Evolutionary conservation across 2,113 vertebrate species (phyloP).

Genomic region (Mixornis gularis): DNA sequence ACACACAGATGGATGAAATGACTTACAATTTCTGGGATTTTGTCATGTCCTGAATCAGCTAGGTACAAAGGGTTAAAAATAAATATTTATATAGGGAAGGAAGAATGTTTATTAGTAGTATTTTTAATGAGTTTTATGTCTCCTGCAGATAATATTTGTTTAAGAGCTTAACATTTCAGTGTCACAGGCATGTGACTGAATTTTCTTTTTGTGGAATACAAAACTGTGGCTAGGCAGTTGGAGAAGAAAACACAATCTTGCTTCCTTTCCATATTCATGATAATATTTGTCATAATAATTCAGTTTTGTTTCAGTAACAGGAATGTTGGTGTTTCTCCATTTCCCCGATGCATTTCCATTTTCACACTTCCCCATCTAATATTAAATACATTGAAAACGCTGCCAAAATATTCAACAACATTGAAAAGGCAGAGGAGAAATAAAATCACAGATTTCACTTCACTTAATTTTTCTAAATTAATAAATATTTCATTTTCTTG

Average conservation of each 20-base stretch:
- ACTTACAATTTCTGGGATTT: not conserved
- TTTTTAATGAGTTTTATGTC: not conserved
- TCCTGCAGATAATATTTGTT: not conserved
- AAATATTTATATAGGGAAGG: not conserved
- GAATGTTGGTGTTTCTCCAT: slow-evolving; percentile 22
- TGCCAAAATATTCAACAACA: slow-evolving; percentile 21
- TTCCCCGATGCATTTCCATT: slow-evolving; percentile 32
- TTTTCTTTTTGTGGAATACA: not conserved
- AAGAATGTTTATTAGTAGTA: not conserved
- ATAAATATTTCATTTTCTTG: slow-evolving; percentile 3
- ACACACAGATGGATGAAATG: not conserved
- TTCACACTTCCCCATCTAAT: slow-evolving; percentile 36
- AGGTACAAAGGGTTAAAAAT: not conserved
- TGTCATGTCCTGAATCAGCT: not conserved
- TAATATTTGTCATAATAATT: slow-evolving; percentile 56
- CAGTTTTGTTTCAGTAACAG: slow-evolving; percentile 35
- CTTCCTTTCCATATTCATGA: slow-evolving; percentile 46
- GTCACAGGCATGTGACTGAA: not conserved
- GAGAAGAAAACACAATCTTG: not conserved
- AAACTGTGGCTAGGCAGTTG: not conserved
- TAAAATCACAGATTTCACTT: slow-evolving; percentile 5
- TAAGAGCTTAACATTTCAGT: not conserved
- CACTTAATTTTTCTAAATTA: not conserved
- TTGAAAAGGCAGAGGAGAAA: slow-evolving; percentile 6
- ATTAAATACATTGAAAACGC: slow-evolving; percentile 22